Conservation (phyloP, 2,113 vertebrate genomes). For the Pygoscelis adeliae region DNA sequence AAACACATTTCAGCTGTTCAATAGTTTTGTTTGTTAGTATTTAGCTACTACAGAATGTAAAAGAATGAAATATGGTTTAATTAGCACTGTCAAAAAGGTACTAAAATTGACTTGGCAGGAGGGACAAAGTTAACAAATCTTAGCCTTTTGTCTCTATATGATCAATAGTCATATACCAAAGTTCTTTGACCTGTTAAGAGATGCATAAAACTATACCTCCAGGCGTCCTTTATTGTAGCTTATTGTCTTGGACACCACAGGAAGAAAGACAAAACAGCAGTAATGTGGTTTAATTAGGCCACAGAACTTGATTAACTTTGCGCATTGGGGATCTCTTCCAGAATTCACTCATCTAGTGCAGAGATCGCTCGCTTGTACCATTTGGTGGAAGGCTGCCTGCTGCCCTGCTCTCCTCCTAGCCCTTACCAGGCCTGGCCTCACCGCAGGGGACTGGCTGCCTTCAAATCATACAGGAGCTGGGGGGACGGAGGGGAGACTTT, state of each 20-base stretch:
- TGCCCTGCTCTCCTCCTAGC: background rate
- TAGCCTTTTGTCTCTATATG: background rate
- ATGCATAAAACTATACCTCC: background rate
- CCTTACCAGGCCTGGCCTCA: background rate
- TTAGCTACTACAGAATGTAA: background rate
- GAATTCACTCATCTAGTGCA: fast-evolving
- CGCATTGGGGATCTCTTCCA: background rate
- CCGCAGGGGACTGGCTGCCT: background rate
- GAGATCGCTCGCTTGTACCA: background rate
- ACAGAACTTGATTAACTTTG: background rate
- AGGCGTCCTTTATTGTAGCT: background rate
- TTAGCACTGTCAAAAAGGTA: background rate
- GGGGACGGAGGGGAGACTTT: no score
- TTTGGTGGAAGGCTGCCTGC: background rate
- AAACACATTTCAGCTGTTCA: background rate
- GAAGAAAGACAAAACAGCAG: background rate
- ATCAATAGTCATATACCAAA: background rate
- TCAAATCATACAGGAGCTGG: background rate
- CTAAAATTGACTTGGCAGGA: background rate
- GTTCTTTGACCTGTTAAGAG: background rate
- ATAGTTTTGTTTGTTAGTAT: background rate
- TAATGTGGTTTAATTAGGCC: background rate
- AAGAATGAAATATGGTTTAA: background rate
- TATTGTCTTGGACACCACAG: background rate
- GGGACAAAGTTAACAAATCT: slow-evolving; percentile 5